Base-by-base conservation (phyloP, 2,797 vertebrate species). In the Rhincodon typus region DNA sequence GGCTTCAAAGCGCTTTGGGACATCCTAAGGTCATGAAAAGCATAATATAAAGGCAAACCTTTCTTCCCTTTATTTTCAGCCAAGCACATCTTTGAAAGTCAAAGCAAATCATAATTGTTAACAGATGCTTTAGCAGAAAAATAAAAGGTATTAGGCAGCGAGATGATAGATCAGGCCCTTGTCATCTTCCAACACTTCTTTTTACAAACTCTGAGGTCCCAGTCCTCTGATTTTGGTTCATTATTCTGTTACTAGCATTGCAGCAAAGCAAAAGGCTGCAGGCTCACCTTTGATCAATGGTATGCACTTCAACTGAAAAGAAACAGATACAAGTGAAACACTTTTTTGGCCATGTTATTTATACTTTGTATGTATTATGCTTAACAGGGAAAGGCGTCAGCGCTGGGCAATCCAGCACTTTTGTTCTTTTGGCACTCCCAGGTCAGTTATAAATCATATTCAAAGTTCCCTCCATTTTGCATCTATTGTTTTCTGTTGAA, bases 281-380 rank as follows among this genome's bases (percentile, higher is more conserved):
- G 38, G 93, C 69, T 94, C 38, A 50, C 42, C 93, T 94, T 94
- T 94, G 93, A 94, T 94, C 93, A 53, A 3, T 53, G 69, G 69
- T 27, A 42, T 30, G 93, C 69, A 94, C 93, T 72, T 50, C 67
- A 94, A 46, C 25, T 94, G 69, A 94, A 94, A 94, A 74, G 42
- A 94, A 94, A 66, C 62, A 90, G 53, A 70, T 34, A 94, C 38
- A 46, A 94, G 69, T 50, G 42, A 94, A 94, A 46, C 93, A 50
- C 27, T 94, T 72, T 74, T 69, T 50, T 74, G 72, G 62, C 57
- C 57, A 38, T 38, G 66, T 91, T 91, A 67, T 91, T 91, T 91
- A 91, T 91, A 91, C 57, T n/a, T 66, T 62, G 12, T 42, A 25
- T 27, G 66, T 46, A 94, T 70, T 94, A 46, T 74, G 42, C 93